Evolutionary conservation across 2,797 vertebrate species (phyloP).

Genomic region (Onychomys torridus): DNA sequence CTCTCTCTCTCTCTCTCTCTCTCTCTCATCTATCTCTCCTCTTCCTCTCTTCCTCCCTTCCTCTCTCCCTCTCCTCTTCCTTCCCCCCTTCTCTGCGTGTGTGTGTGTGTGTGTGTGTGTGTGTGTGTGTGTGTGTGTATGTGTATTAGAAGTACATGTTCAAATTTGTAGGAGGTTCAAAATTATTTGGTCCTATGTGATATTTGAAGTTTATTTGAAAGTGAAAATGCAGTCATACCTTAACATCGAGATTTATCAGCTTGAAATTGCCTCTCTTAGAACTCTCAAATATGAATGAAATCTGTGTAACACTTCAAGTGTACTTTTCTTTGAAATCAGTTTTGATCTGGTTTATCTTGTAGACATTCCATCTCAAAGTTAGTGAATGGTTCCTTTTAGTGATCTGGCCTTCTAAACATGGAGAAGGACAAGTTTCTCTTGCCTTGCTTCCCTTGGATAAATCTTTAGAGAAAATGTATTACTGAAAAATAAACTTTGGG

Average conservation of each 20-base stretch:
- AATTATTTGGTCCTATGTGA: slow-evolving; percentile 43
- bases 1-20: background rate
- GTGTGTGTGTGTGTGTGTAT: background rate
- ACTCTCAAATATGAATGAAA: slow-evolving; percentile 80
- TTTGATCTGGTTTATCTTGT: slow-evolving; percentile 38
- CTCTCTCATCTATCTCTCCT: background rate
- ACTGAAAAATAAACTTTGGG: slow-evolving; percentile 70
- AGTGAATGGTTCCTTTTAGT: slow-evolving; percentile 29
- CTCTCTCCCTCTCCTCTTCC: background rate
- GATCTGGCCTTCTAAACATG: background rate
- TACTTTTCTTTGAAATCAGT: slow-evolving; percentile 68
- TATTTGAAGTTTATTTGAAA: slow-evolving; percentile 74
- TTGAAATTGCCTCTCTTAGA: slow-evolving; percentile 52
- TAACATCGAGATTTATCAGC: slow-evolving; percentile 63
- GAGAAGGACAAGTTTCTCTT: background rate
- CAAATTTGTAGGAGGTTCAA: slow-evolving; percentile 48
- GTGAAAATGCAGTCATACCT: slow-evolving; percentile 63
- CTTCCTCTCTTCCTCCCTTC: too few relatives aligned
- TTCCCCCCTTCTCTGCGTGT: too few relatives aligned
- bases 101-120: background rate
- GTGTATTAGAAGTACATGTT: slow-evolving; percentile 35
- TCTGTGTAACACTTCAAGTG: slow-evolving; percentile 59
- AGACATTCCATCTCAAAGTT: slow-evolving; percentile 68
- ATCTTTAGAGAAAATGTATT: slow-evolving; percentile 50
- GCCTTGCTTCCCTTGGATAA: slow-evolving; percentile 15